Evolutionary conservation across 2,888 invertebrate genomes (phyloP).

Genomic region (Drosophila setosimentum): DNA sequence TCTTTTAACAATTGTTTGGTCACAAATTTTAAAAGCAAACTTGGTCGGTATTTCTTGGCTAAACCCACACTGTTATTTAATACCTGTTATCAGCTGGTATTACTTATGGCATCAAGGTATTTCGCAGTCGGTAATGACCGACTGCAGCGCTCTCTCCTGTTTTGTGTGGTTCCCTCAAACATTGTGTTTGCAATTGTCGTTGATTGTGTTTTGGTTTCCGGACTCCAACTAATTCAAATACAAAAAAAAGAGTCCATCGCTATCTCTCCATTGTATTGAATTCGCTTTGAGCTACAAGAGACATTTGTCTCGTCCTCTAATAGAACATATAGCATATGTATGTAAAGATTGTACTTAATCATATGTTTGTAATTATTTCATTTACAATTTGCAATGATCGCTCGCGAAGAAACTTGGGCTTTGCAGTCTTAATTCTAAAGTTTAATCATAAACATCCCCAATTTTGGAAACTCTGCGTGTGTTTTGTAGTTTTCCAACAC

Average conservation of each 20-base stretch:
- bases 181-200: not conserved
- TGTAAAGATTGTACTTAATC: not conserved
- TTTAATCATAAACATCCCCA: not conserved
- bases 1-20: too few relatives aligned
- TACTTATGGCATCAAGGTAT: too few relatives aligned
- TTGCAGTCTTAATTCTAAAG: not conserved
- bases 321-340: not conserved
- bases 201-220: not conserved
- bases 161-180: not conserved
- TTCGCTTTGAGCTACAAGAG: not conserved
- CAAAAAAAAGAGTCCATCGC: too few relatives aligned
- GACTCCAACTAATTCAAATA: not conserved
- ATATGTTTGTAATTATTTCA: not conserved
- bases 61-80: too few relatives aligned
- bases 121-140: rapidly evolving
- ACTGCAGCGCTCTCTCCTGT: too few relatives aligned
- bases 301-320: not conserved
- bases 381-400: not conserved
- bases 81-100: too few relatives aligned
- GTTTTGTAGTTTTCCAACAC: conserved; percentile 10
- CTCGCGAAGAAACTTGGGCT: not conserved
- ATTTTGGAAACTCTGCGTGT: not conserved
- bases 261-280: not conserved
- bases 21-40: too few relatives aligned
- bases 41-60: too few relatives aligned